Evolutionary conservation across 2,888 invertebrate species (phyloP), one percentile per base, ranked within the genome.

Genomic region (Tiphia femorata): DNA sequence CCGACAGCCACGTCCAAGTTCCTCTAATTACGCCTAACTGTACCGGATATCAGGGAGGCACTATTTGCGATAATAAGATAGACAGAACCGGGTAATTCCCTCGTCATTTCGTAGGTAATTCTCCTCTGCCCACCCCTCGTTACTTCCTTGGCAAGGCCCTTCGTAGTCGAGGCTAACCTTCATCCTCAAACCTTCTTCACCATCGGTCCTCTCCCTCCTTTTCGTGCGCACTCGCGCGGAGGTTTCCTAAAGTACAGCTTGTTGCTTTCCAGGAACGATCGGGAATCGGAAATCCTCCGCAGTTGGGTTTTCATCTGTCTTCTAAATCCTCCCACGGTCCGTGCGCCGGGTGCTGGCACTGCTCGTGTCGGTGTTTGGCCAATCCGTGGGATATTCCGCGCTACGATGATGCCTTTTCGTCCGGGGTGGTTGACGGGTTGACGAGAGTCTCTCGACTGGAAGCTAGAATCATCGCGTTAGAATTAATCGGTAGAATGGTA

Each of bases 31-130:
- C 61, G 19, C 25, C 42, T 66, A 66, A 66, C 65, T 64, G 64
- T 66, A 64, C 51, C 50, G 53, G 53, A 58, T 56, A 52, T 62
- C 47, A 50, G 48, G 37, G 54, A 44, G 56, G 50, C 47, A 47
- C 58, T 52, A 66, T 64, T 58, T 58, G 58, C 62, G 58, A 66
- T 66, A 66, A 66, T 62, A 54, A 51, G 64, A 54, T 54, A 57
- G 61, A 57, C 58, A 51, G 38, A 46, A 46, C 21, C 48, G 17
- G 50, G 47, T 62, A 61, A 64, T 64, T 64, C 56, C 48, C 55
- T 61, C 58, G 33, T 66, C 46, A 55, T 66, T 64, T 62, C 53
- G 19, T 56, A 58, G 29, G 42, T 53, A 61, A 65, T 58, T 61
- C 54, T 21, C 38, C 47, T 25, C 16, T 21, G 5, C 21, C 33